Base-by-base conservation (phyloP, 2,888 invertebrate genomes). In the Rapana venosa region DNA sequence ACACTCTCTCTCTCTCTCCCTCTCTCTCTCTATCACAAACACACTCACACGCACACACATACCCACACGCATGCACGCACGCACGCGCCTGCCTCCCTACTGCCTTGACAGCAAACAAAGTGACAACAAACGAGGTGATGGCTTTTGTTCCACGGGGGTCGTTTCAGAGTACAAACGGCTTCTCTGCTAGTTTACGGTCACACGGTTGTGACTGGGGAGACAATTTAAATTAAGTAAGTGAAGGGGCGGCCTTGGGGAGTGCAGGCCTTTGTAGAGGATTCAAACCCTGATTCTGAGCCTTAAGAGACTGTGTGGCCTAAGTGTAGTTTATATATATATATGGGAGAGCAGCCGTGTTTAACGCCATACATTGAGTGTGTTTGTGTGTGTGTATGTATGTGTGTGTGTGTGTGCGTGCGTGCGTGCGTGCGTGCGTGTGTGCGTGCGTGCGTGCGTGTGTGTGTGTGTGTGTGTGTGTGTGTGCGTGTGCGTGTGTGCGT, bases 21-120 rank as follows among this genome's bases (percentile, higher is more conserved):
- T 35, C 79, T 35, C 79, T 35, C 79, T 35, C 79, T 35, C 35
- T 35, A n/a, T 20, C 30, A 77, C 77, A 77, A 2, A 77, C 77
- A 61, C 32, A 66, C 87, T 0, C 66, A 26, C 66, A n/a, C 58
- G 66, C 32, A 66, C 32, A 30, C 66, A 70, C 61, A 87, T 74
- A 6, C 70, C 22, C 87, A 35, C 87, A 35, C 87, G 74, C 87
- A 35, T 56, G 74, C 87, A 36, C 87, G 35, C 87, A n/a, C 87
- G 26, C 74, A 36, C 74, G 36, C 87, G 36, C 26, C 5, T n/a
- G 36, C 87, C n/a, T 11, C 11, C 22, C 26, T n/a, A n/a, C 22
- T n/a, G n/a, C 5, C 11, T 30, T 74, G 74, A 74, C 26, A n/a
- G 74, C 30, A n/a, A 13, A n/a, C 74, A 74, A 74, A 26, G 74